Percentiles rank a stretch among this genome's conserved stretches.
phyloP scores from a whole-genome alignment of 2,797 vertebrate genomes.

The Scolopax rusticola region DNA sequence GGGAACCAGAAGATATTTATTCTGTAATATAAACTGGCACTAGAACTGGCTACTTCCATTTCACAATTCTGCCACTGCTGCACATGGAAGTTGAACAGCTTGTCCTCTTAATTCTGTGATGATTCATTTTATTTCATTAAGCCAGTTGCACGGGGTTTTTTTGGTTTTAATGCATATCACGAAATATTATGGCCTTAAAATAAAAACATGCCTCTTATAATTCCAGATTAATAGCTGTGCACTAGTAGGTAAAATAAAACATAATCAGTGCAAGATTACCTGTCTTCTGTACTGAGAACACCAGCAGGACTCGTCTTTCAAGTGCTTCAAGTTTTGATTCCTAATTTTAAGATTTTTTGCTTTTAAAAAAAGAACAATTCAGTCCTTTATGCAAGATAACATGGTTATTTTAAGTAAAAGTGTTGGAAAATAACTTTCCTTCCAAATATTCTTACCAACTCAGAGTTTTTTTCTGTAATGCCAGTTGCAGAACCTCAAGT shows the following conservation, averaged over 20 bases:
- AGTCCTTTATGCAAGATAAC: neutral
- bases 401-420: neutral
- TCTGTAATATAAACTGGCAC: neutral
- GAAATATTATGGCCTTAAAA: neutral
- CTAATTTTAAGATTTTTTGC: neutral
- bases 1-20: neutral
- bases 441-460: neutral
- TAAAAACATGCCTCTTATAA: rapidly evolving
- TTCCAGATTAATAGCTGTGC: neutral
- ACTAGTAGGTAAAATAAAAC: neutral
- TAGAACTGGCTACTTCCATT: neutral
- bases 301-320: neutral
- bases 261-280: neutral
- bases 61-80: neutral
- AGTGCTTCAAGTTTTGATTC: neutral
- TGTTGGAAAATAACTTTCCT: neutral
- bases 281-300: neutral
- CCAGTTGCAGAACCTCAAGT: neutral
- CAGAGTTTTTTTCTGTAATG: neutral
- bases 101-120: neutral
- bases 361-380: neutral
- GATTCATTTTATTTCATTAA: neutral
- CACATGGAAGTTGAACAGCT: neutral
- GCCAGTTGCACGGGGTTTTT: neutral
- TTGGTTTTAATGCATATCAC: neutral